Percentiles rank a stretch among this genome's conserved stretches.
phyloP scores from a whole-genome alignment of 2,797 vertebrate species.

The Siniperca scherzeri region DNA sequence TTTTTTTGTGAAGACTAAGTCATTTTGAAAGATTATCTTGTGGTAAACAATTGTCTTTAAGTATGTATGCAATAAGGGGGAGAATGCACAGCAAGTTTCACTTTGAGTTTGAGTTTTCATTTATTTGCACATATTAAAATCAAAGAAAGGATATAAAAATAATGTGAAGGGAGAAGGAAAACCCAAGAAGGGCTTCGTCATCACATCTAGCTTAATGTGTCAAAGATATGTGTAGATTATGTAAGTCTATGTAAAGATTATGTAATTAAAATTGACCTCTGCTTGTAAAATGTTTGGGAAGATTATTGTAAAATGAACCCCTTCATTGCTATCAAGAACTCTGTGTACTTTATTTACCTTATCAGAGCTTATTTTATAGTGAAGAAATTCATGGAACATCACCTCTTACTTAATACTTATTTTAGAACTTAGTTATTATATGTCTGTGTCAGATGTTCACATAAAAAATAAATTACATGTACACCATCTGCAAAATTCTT shows the following conservation, averaged over 20 bases:
- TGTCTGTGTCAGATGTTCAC: not conserved
- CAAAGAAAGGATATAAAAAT: not conserved
- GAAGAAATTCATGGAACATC: not conserved
- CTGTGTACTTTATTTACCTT: not conserved
- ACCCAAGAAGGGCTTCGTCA: not conserved
- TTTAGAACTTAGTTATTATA: not conserved
- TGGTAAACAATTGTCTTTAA: not conserved
- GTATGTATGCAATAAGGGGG: too few relatives aligned
- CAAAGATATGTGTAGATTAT: not conserved
- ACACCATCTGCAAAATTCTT: not conserved
- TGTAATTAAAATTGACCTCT: not conserved
- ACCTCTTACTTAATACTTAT: not conserved
- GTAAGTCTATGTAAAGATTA: not conserved
- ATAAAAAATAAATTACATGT: not conserved
- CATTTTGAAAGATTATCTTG: not conserved
- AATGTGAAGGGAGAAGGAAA: too few relatives aligned
- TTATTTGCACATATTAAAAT: not conserved
- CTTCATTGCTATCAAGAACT: not conserved
- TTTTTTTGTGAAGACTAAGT: not conserved
- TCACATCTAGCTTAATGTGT: not conserved
- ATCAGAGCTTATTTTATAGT: not conserved
- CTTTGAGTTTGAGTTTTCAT: not conserved
- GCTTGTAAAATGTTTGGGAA: not conserved
- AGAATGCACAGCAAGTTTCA: not conserved
- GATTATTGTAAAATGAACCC: not conserved